phyloP scores from a whole-genome alignment of 2,797 vertebrate species.

The Cirrhinus mrigala region DNA sequence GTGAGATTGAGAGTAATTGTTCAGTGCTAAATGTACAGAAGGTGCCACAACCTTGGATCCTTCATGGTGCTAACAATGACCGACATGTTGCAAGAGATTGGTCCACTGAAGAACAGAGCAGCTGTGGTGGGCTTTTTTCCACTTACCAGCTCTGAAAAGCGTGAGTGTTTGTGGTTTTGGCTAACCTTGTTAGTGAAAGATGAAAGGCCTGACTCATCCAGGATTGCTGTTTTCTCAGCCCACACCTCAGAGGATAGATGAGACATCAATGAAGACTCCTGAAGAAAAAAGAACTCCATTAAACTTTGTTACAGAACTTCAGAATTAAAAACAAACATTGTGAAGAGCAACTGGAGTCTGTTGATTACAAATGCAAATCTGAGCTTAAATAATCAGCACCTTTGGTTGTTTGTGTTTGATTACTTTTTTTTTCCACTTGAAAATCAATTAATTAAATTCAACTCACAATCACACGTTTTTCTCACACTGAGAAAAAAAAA shows the following conservation, averaged over 20 bases:
- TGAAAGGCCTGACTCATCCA: slow-evolving; percentile 26
- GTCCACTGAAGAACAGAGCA: background rate
- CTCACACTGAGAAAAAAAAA: background rate
- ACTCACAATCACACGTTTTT: background rate
- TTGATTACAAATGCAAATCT: background rate
- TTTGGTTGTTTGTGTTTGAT: background rate
- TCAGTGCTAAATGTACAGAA: slow-evolving; percentile 19
- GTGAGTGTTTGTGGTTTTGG: slow-evolving; percentile 16
- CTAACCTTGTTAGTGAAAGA: slow-evolving; percentile 48
- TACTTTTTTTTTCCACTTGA: background rate
- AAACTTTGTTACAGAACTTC: slow-evolving; percentile 18
- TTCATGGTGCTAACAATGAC: slow-evolving; percentile 39
- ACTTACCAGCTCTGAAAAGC: slow-evolving; percentile 42
- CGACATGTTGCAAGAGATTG: background rate
- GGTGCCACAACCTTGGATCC: slow-evolving; percentile 11
- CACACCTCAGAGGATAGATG: slow-evolving; percentile 17
- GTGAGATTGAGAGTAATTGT: slow-evolving; percentile 26
- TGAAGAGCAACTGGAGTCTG: background rate
- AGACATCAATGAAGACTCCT: slow-evolving; percentile 2
- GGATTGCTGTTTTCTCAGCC: slow-evolving; percentile 18
- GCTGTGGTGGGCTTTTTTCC: slow-evolving; percentile 35
- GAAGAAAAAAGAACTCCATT: background rate
- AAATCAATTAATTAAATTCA: background rate
- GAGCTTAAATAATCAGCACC: background rate
- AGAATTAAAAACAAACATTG: background rate